A percentile compares a stretch with the other conserved stretches of the same genome.
Conservation (phyloP, 2,797 vertebrate genomes). For the Molossus alvarezi region DNA sequence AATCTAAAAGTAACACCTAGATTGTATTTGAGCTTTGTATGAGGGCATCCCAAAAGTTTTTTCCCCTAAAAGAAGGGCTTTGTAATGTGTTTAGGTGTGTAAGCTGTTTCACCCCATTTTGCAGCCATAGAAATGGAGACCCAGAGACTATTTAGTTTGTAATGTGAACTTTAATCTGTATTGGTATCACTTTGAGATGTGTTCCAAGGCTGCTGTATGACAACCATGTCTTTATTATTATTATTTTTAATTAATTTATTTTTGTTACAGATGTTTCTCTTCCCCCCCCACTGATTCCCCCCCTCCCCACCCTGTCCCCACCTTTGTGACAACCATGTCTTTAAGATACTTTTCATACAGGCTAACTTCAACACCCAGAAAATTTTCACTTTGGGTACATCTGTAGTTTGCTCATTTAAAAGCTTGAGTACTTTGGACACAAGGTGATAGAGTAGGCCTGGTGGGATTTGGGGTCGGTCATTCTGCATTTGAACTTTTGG, state of each 20-base stretch:
- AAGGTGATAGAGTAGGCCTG: background rate
- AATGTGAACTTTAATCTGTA: background rate
- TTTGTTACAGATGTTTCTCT: too few species aligned
- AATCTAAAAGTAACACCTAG: background rate
- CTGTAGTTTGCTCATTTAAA: constrained; percentile 28
- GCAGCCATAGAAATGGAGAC: background rate
- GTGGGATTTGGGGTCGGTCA: background rate
- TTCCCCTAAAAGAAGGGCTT: background rate
- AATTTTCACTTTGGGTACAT: background rate
- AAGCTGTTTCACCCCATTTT: background rate
- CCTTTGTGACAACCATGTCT: background rate
- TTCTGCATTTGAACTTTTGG: constrained; percentile 10
- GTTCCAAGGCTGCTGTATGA: background rate
- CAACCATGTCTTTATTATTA: background rate
- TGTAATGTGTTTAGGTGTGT: background rate
- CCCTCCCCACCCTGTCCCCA: too few species aligned
- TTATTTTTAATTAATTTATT: too few species aligned
- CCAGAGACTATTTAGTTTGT: background rate
- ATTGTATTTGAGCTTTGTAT: background rate
- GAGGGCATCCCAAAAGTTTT: background rate
- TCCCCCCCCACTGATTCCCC: too few species aligned
- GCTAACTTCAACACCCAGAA: constrained; percentile 15
- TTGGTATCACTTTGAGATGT: background rate
- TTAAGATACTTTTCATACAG: background rate
- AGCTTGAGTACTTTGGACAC: background rate